Conservation (phyloP, 2,888 invertebrate genomes). For the Pasiphila rectangulata region DNA sequence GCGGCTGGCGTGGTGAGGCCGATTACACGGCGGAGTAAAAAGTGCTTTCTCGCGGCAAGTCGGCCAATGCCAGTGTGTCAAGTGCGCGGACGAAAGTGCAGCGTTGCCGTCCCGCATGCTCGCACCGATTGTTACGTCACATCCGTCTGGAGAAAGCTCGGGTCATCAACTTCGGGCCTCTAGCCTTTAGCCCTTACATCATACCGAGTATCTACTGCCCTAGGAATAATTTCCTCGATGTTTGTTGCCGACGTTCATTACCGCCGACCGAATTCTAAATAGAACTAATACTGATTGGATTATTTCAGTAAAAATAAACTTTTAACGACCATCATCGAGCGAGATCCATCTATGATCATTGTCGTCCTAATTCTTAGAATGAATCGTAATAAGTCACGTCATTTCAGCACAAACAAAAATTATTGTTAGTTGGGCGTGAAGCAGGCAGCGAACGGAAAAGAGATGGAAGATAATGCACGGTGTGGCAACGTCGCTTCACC, state of each 20-base stretch:
- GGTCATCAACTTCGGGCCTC: slow-evolving; percentile 55
- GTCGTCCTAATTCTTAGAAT: slow-evolving; percentile 68
- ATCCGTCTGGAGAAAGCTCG: slow-evolving; percentile 73
- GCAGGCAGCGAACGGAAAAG: slow-evolving; percentile 59
- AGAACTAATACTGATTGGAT: slow-evolving; percentile 9
- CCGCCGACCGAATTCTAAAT: slow-evolving; percentile 4
- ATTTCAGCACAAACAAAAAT: slow-evolving; percentile 76
- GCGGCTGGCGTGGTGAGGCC: slow-evolving; percentile 27
- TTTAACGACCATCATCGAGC: slow-evolving; percentile 6
- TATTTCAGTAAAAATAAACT: slow-evolving; percentile 13
- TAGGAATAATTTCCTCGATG: slow-evolving; percentile 4
- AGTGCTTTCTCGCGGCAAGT: slow-evolving; percentile 78
- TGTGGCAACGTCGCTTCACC: slow-evolving; percentile 73
- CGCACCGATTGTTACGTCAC: slow-evolving; percentile 64
- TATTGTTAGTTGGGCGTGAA: slow-evolving; percentile 62
- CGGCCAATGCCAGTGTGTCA: slow-evolving; percentile 81
- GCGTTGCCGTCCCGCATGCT: slow-evolving; percentile 63
- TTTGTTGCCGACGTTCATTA: slow-evolving; percentile 14
- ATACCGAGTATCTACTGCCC: background rate
- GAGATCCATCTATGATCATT: slow-evolving; percentile 45
- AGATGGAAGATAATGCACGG: slow-evolving; percentile 55
- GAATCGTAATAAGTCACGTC: slow-evolving; percentile 68
- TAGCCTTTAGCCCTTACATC: background rate
- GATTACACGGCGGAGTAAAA: slow-evolving; percentile 74
- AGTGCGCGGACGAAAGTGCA: slow-evolving; percentile 78